These are phyloP conservation scores for Piprites chloris DNA, from an alignment of 2,113 vertebrate species.

Conservation along the genomic window DNA sequence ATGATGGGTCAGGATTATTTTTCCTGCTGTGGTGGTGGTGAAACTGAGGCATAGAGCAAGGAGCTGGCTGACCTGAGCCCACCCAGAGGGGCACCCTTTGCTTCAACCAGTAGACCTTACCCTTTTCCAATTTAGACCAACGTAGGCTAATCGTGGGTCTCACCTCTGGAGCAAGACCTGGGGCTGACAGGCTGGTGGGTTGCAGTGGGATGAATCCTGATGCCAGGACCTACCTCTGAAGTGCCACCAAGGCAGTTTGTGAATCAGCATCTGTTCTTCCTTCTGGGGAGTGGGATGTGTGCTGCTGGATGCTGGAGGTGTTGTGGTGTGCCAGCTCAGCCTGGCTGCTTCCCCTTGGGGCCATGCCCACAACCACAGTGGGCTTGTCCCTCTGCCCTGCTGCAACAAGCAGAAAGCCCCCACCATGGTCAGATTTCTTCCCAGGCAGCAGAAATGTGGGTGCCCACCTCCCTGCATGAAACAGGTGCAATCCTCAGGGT, in stretches of 20 bases:
- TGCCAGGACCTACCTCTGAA: neutral
- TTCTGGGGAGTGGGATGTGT: fast-evolving
- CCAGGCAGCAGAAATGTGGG: fast-evolving
- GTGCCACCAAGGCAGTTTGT: fast-evolving
- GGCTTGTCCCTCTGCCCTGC: neutral
- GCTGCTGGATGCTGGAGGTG: neutral
- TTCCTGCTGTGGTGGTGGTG: neutral
- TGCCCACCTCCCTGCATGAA: neutral
- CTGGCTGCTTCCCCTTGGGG: neutral
- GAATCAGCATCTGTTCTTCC: neutral
- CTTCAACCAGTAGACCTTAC: neutral
- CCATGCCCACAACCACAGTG: neutral
- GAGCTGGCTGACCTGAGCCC: neutral
- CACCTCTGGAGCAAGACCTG: neutral
- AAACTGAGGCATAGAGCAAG: slow-evolving; percentile 43
- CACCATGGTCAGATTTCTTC: fast-evolving
- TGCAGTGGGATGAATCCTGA: fast-evolving
- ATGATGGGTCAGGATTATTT: neutral
- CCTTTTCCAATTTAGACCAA: neutral
- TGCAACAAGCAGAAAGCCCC: neutral
- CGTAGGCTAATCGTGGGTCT: neutral
- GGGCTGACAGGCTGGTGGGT: neutral
- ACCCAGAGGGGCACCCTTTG: neutral
- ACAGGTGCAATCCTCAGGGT: neutral
- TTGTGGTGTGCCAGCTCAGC: neutral